Evolutionary conservation across 2,888 invertebrate genomes (phyloP), one percentile per base, ranked within the genome.

Genomic region (Electrophaes corylata): DNA sequence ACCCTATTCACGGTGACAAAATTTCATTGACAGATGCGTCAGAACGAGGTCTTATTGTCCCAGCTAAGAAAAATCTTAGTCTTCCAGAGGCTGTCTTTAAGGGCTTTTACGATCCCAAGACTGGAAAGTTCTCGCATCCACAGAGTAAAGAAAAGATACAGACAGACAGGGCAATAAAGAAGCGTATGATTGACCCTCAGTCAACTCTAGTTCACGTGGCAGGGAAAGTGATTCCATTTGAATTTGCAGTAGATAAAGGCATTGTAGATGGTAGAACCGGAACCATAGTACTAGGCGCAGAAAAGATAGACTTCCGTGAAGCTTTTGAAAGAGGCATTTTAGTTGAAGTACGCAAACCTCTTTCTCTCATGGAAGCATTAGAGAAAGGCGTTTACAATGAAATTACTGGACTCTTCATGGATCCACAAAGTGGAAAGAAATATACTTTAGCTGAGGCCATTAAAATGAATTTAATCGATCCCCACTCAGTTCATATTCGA

Each of bases 71-170:
- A 50, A 96, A 96, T 81, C 94, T 97, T 64, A 96, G 96, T 60
- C 91, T 98, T 23, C 96, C 96, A 0, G 97, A 97, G 87, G 98
- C 98, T 1, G 95, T 98, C n/a, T 96, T 96, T 74, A 96, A 96
- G 85, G 97, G 97, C n/a, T 94, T 96, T 64, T 98, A 97, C 76
- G 97, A 98, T 89, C 95, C 96, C 0, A 93, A 94, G 71, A 95
- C 96, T 31, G 97, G 98, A 44, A 94, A 96, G 75, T 96, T 97
- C 76, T 95, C 95, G 33, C 96, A 96, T 79, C 95, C 96, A 2
- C 93, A 94, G 72, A 95, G 95, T n/a, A 94, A 95, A 70, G 96
- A 96, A 81, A 95, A 95, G 78, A 85, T 97, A 61, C 94, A 95
- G 65, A 95, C 96, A 49, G 95, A 96, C 83, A 94, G 95, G 71